Percentiles rank a stretch among this genome's conserved stretches.
Evolutionary conservation across 2,888 invertebrate species (phyloP).

Genomic region (Phyllotreta cruciferae): DNA sequence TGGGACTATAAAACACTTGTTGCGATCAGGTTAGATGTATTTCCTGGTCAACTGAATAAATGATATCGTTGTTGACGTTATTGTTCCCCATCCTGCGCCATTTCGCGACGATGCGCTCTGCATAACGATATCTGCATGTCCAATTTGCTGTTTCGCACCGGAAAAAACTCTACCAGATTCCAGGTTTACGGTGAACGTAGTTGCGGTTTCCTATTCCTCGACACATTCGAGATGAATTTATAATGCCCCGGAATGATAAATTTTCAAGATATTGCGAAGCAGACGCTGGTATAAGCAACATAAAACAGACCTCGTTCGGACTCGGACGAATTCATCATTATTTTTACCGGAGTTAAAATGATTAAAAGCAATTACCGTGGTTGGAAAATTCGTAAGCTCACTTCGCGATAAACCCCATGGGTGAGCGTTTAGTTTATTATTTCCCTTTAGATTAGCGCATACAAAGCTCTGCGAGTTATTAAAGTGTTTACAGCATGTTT

Average conservation of each 20-base stretch:
- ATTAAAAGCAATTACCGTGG: no score
- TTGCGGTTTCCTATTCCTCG: constrained; percentile 13
- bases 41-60: constrained; percentile 39
- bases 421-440: background rate
- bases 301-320: no score
- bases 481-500: constrained; percentile 9
- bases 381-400: no score
- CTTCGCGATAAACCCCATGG: no score
- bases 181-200: constrained; percentile 10
- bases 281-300: no score
- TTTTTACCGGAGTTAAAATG: no score
- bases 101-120: constrained; percentile 24
- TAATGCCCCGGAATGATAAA: background rate
- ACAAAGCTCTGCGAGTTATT: constrained; percentile 3
- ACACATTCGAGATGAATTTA: constrained; percentile 16
- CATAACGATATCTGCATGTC: constrained; percentile 34
- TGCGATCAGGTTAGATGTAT: constrained; percentile 44
- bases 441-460: background rate
- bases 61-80: constrained; percentile 31
- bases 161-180: constrained; percentile 11
- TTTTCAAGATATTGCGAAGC: no score
- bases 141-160: constrained; percentile 25
- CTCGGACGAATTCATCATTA: no score
- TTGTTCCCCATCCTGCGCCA: constrained; percentile 27
- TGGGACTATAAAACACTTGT: constrained; percentile 42